Base-by-base conservation (phyloP, 2,888 invertebrate species). In the Crossocerus cetratus region DNA sequence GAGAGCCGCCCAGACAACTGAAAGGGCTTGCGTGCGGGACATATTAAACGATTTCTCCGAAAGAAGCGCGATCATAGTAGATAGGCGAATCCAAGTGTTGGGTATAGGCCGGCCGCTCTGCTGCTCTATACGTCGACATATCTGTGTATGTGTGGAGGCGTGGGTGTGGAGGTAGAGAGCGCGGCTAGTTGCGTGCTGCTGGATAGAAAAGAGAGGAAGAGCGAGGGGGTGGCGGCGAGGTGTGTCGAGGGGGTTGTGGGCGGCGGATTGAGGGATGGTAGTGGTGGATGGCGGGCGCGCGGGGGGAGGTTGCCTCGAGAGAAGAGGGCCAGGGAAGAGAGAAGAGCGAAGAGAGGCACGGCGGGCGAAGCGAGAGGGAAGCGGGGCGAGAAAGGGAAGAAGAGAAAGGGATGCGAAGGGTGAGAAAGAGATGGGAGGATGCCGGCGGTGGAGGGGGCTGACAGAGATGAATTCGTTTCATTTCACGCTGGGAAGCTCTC, bases 391-490 rank as follows among this genome's bases (percentile, higher is more conserved):
- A 49, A 54, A 59, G 53, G 32, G 65, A 60, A 65, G 60, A 62
- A 72, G 77, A 74, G 23, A 65, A 72, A 79, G 72, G 76, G 65
- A 76, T 77, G 74, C 76, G 74, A 76, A 77, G 74, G 72, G 80
- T 77, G 70, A 76, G 72, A 76, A 77, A 76, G 72, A 74, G 68
- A 80, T 42, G 67, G 49, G 32, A 62, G n/a, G 16, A 42, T 5
- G 61, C 65, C 44, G 68, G 76, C 56, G 69, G 74, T 76, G 73
- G 89, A 87, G 87, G 87, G 88, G 88, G 85, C 71, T 90, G 91
- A 91, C 91, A 91, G 90, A 90, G 91, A 91, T 91, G 90, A 90
- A 91, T 91, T 91, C 90, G 91, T 91, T 91, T 91, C 91, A 91
- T 91, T 91, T 91, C 91, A 91, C 90, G 90, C 90, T 90, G 89